Conservation (phyloP, 2,888 invertebrate genomes). For the Polia nebulosa region DNA sequence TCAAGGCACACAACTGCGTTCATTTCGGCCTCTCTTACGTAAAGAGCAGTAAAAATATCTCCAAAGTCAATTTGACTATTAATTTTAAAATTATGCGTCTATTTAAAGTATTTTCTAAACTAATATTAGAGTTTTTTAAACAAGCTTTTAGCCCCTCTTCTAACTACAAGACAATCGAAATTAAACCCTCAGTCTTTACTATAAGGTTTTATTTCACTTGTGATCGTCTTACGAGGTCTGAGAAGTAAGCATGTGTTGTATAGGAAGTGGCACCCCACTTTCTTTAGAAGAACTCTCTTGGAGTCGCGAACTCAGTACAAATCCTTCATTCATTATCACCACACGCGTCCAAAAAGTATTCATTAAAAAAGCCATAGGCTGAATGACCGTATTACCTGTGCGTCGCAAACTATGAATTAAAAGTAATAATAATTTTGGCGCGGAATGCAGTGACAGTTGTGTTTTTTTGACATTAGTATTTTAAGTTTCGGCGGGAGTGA, state of each 20-base stretch:
- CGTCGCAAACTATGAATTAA: slow-evolving; percentile 50
- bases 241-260: slow-evolving; percentile 27
- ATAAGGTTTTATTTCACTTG: slow-evolving; percentile 27
- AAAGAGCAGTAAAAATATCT: slow-evolving; percentile 58
- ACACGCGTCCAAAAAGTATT: slow-evolving; percentile 46
- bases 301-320: slow-evolving; percentile 42
- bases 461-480: slow-evolving; percentile 17
- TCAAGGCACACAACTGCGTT: not conserved
- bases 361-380: slow-evolving; percentile 23
- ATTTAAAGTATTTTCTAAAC: slow-evolving; percentile 64
- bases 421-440: slow-evolving; percentile 47
- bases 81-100: slow-evolving; percentile 59
- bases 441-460: slow-evolving; percentile 68
- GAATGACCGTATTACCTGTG: slow-evolving; percentile 18
- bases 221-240: slow-evolving; percentile 31
- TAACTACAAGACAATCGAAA: not conserved
- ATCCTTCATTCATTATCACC: slow-evolving; percentile 29
- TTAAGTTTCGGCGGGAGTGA: slow-evolving; percentile 29
- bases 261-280: slow-evolving; percentile 66
- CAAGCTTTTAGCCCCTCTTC: slow-evolving; percentile 41
- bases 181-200: not conserved
- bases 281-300: slow-evolving; percentile 54
- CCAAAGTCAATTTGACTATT: slow-evolving; percentile 60
- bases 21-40: slow-evolving; percentile 45
- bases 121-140: slow-evolving; percentile 51